Evolutionary conservation across 2,113 vertebrate species (phyloP).

Genomic region (Anseranas semipalmata): DNA sequence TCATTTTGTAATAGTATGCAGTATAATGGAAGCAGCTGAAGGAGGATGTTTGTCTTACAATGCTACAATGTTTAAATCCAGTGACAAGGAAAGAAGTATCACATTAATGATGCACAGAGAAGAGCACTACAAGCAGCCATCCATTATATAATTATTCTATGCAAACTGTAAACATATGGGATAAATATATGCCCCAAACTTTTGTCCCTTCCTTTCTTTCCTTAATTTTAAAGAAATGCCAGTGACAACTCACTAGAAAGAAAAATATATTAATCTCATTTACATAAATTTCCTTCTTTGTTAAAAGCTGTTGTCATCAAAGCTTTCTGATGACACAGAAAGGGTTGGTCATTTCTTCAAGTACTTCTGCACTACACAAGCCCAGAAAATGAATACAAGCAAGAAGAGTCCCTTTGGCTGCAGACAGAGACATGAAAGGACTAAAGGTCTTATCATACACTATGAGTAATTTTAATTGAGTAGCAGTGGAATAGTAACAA

Average conservation of each 20-base stretch:
- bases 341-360: background rate
- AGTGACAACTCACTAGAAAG: background rate
- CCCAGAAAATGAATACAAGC: background rate
- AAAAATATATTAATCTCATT: background rate
- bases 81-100: conserved; percentile 47
- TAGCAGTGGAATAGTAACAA: background rate
- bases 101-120: conserved; percentile 38
- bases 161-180: background rate
- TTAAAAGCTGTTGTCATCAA: background rate
- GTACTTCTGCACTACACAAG: background rate
- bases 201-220: background rate
- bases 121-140: conserved; percentile 17
- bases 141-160: conserved; percentile 17
- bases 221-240: background rate
- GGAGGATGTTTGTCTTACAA: conserved; percentile 42
- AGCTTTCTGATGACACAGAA: background rate
- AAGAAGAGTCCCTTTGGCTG: background rate
- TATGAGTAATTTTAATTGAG: background rate
- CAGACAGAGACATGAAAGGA: background rate
- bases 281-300: background rate
- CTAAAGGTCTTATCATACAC: background rate
- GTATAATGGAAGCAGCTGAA: conserved; percentile 51
- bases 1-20: conserved; percentile 60
- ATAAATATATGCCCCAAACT: conserved; percentile 8
- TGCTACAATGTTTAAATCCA: conserved; percentile 46